phyloP scores from a whole-genome alignment of 2,888 invertebrate species.

The Sericinus montela region DNA sequence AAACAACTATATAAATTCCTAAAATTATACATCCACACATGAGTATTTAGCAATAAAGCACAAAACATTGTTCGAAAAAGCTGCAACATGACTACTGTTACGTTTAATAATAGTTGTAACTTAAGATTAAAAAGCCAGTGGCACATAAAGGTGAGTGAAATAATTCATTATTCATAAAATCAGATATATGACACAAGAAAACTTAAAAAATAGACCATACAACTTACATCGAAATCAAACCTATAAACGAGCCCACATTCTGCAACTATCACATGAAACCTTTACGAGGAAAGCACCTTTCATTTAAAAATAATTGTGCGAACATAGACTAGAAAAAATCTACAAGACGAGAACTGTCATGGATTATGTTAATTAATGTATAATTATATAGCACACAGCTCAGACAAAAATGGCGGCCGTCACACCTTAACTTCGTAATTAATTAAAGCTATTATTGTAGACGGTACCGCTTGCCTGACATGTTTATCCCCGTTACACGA shows the following conservation, averaged over 20 bases:
- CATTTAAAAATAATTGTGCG: slow-evolving; percentile 68
- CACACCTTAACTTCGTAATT: slow-evolving; percentile 37
- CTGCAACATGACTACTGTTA: slow-evolving; percentile 72
- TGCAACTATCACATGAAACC: slow-evolving; percentile 64
- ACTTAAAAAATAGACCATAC: slow-evolving; percentile 49
- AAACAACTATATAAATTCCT: slow-evolving; percentile 54
- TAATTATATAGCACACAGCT: slow-evolving; percentile 17
- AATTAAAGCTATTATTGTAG: slow-evolving; percentile 61
- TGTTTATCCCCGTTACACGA: slow-evolving; percentile 12
- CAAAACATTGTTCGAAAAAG: slow-evolving; percentile 72
- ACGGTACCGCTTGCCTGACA: slow-evolving; percentile 36
- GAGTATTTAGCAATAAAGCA: slow-evolving; percentile 79
- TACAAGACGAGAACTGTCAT: slow-evolving; percentile 60
- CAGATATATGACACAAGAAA: slow-evolving; percentile 71
- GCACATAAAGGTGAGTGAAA: slow-evolving; percentile 65
- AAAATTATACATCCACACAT: slow-evolving; percentile 73
- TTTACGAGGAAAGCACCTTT: slow-evolving; percentile 69
- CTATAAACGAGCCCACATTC: slow-evolving; percentile 46
- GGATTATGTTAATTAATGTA: slow-evolving; percentile 44
- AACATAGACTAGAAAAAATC: slow-evolving; percentile 70
- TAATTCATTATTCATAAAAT: slow-evolving; percentile 45
- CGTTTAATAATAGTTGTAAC: slow-evolving; percentile 43
- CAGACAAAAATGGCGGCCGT: slow-evolving; percentile 27
- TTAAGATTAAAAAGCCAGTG: slow-evolving; percentile 64
- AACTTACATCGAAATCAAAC: slow-evolving; percentile 46